These are phyloP conservation scores for Plagiodera versicolora DNA, from an alignment of 2,888 invertebrate genomes.

Conservation along the genomic window DNA sequence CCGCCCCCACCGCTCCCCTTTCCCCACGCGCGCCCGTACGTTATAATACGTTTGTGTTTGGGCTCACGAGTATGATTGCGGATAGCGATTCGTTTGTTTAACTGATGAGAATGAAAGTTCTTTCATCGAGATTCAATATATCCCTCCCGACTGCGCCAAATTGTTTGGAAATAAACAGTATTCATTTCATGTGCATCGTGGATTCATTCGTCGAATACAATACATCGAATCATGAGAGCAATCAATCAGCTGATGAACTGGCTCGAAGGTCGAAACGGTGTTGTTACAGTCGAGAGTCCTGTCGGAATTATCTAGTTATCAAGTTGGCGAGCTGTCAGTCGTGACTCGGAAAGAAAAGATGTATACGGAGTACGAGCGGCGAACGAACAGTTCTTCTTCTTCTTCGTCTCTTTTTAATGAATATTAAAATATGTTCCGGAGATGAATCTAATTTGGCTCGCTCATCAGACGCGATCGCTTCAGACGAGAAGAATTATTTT, in stretches of 20 bases:
- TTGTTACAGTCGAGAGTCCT: not conserved
- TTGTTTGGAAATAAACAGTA: too few species aligned
- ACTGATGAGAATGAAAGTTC: too few species aligned
- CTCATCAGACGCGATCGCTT: slow-evolving; percentile 21
- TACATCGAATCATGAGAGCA: too few species aligned
- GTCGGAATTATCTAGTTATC: not conserved
- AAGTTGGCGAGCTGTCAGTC: not conserved
- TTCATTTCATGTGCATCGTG: too few species aligned
- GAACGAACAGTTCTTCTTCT: too few species aligned
- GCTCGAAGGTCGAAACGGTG: not conserved
- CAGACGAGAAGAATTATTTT: slow-evolving; percentile 6
- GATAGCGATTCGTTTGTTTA: too few species aligned
- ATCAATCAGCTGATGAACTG: too few species aligned
- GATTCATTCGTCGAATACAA: too few species aligned
- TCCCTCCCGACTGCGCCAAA: too few species aligned
- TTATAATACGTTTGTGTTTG: slow-evolving; percentile 49
- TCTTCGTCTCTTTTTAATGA: slow-evolving; percentile 16
- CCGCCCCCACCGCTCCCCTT: not conserved
- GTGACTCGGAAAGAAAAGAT: not conserved
- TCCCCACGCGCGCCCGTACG: not conserved
- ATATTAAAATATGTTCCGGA: slow-evolving; percentile 19
- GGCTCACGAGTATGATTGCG: too few species aligned
- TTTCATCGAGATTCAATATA: too few species aligned
- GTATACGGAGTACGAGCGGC: not conserved
- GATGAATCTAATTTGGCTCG: slow-evolving; percentile 20